Percentiles rank a stretch among this genome's conserved stretches.
Evolutionary conservation across 2,113 vertebrate species (phyloP).

Genomic region (Microcebus murinus): DNA sequence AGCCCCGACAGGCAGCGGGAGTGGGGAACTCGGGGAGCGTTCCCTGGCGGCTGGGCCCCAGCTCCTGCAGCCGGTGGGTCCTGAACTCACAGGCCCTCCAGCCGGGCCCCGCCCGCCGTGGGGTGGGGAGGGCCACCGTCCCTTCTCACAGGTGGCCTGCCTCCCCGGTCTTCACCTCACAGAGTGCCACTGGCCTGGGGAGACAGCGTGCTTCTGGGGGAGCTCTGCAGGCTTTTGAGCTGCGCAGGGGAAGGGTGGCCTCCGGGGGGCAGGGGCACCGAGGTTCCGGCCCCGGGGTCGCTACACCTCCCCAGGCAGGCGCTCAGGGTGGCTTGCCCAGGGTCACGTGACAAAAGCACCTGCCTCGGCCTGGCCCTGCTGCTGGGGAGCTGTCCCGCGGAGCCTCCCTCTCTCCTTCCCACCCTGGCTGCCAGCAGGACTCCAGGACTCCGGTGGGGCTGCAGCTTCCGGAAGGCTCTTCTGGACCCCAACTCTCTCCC

Average conservation of each 20-base stretch:
- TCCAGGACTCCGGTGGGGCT: neutral
- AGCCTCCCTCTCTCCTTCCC: rapidly evolving
- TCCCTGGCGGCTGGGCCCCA: neutral
- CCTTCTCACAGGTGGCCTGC: neutral
- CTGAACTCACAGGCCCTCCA: neutral
- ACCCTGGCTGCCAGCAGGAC: neutral
- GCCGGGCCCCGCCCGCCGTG: rapidly evolving
- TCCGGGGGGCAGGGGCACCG: rapidly evolving
- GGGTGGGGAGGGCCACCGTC: neutral
- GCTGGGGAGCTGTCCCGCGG: neutral
- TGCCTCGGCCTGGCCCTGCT: neutral
- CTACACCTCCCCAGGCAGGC: rapidly evolving
- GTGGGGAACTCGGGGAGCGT: neutral
- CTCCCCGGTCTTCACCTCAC: rapidly evolving
- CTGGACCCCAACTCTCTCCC: neutral
- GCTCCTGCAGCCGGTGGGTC: neutral
- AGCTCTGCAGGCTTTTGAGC: neutral
- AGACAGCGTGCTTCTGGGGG: neutral
- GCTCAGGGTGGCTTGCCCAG: neutral
- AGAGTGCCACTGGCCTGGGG: rapidly evolving
- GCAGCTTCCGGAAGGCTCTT: neutral
- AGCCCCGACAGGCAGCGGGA: no score
- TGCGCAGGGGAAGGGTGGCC: neutral
- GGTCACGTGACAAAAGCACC: neutral
- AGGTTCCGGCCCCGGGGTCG: neutral